Evolutionary conservation across 2,797 vertebrate species (phyloP).

Genomic region (Rhinogobio ventralis): DNA sequence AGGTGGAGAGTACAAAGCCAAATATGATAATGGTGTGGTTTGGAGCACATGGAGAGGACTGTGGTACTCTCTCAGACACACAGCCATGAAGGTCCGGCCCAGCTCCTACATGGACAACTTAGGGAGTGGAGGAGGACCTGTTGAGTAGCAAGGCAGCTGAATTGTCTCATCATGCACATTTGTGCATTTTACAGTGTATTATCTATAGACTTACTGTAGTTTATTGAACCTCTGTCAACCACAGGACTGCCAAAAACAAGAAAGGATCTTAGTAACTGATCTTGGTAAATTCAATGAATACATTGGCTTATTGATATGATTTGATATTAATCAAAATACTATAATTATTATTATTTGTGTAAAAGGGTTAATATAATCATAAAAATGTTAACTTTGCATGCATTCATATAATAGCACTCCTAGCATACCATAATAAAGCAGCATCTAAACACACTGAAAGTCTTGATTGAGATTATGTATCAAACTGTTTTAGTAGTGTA

Average conservation of each 20-base stretch:
- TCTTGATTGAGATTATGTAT: conserved; percentile 20
- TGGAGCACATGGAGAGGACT: conserved; percentile 88
- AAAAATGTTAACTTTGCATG: neutral
- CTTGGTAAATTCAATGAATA: neutral
- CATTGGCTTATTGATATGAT: neutral
- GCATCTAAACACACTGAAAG: conserved; percentile 1
- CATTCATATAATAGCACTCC: conserved; percentile 45
- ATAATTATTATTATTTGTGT: conserved; percentile 1
- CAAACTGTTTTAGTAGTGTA: neutral
- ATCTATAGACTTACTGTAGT: neutral
- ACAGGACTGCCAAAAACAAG: neutral
- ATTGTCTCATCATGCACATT: neutral
- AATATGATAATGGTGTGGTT: conserved; percentile 83
- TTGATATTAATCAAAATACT: neutral
- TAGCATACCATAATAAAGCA: conserved; percentile 20
- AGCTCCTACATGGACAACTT: conserved; percentile 78
- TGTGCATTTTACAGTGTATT: neutral
- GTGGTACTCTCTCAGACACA: conserved; percentile 90
- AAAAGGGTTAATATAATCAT: neutral
- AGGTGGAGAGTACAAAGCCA: conserved; percentile 80
- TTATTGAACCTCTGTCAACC: neutral
- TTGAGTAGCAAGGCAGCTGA: conserved; percentile 54
- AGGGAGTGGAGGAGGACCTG: conserved; percentile 82
- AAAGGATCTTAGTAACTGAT: neutral
- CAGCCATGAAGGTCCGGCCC: conserved; percentile 87